Evolutionary conservation across 1,140 invertebrate genomes (phyloP).

Genomic region (Temnothorax longispinosus): DNA sequence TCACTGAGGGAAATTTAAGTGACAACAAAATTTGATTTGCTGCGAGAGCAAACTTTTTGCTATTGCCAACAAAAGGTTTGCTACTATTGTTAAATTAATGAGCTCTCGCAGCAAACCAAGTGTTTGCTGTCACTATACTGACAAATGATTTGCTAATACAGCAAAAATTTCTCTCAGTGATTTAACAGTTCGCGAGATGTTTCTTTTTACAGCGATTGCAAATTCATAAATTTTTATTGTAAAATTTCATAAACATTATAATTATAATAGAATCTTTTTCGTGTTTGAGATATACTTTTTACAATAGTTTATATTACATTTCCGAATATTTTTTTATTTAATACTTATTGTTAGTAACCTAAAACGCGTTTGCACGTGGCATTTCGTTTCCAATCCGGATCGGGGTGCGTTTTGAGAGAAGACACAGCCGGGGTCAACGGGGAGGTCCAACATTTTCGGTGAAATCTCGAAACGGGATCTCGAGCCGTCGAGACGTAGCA

Average conservation of each 20-base stretch:
- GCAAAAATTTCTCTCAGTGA: too few relatives aligned
- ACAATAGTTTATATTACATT: background rate
- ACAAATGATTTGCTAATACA: too few relatives aligned
- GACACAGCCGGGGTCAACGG: background rate
- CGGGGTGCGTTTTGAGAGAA: background rate
- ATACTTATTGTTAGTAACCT: background rate
- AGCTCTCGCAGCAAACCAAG: too few relatives aligned
- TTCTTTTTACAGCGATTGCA: background rate
- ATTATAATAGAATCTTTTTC: background rate
- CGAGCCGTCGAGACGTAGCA: slow-evolving; percentile 24
- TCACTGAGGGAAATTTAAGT: background rate
- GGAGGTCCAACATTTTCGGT: background rate
- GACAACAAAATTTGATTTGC: too few relatives aligned
- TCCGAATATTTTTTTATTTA: background rate
- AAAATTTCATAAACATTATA: background rate
- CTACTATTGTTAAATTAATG: too few relatives aligned
- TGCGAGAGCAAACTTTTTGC: too few relatives aligned
- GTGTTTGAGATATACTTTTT: background rate
- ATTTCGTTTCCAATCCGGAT: background rate
- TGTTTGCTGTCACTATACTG: too few relatives aligned
- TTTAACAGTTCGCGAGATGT: background rate
- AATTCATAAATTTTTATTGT: background rate
- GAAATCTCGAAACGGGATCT: slow-evolving; percentile 52
- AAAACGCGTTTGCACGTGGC: background rate
- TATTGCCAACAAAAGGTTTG: too few relatives aligned